A percentile compares a stretch with the other conserved stretches of the same genome.
These are phyloP conservation scores for Borostomias antarcticus DNA, from an alignment of 2,797 vertebrate species.

Conservation along the genomic window DNA sequence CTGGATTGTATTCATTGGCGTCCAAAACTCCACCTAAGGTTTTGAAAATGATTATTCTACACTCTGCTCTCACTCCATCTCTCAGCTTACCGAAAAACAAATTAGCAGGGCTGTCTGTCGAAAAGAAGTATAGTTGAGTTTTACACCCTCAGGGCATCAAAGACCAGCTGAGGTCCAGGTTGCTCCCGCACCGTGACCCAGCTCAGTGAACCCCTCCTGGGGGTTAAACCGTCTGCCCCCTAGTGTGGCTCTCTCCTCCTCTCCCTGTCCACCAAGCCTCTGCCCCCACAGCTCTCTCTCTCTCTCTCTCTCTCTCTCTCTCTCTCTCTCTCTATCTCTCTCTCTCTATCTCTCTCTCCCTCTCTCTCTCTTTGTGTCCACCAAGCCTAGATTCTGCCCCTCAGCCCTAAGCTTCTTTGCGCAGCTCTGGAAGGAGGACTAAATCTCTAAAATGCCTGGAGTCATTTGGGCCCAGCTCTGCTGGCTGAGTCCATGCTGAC, in stretches of 20 bases:
- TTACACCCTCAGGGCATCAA: no score
- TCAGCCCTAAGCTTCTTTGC: constrained; percentile 50
- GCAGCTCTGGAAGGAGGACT: constrained; percentile 28
- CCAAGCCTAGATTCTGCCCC: not conserved
- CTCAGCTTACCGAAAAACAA: no score
- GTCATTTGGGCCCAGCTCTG: constrained; percentile 35
- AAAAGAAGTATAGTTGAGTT: no score
- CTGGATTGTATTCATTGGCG: no score
- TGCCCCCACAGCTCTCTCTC: constrained; percentile 16
- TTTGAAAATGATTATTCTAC: no score
- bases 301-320: not conserved
- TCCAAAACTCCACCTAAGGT: no score
- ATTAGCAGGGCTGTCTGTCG: no score
- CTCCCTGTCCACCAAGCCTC: not conserved
- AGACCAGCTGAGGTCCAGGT: no score
- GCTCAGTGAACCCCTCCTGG: no score
- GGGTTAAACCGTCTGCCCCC: constrained; percentile 10
- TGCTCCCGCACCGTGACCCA: no score
- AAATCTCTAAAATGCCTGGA: constrained; percentile 59
- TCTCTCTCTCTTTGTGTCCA: not conserved
- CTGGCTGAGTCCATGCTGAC: constrained; percentile 15
- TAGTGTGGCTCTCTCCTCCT: constrained; percentile 5
- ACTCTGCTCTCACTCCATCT: no score
- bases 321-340: not conserved
- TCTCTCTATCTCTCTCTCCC: not conserved